Percentiles rank a stretch among this genome's conserved stretches.
Evolutionary conservation across 2,113 vertebrate genomes (phyloP).

Genomic region (Emberiza fucata): DNA sequence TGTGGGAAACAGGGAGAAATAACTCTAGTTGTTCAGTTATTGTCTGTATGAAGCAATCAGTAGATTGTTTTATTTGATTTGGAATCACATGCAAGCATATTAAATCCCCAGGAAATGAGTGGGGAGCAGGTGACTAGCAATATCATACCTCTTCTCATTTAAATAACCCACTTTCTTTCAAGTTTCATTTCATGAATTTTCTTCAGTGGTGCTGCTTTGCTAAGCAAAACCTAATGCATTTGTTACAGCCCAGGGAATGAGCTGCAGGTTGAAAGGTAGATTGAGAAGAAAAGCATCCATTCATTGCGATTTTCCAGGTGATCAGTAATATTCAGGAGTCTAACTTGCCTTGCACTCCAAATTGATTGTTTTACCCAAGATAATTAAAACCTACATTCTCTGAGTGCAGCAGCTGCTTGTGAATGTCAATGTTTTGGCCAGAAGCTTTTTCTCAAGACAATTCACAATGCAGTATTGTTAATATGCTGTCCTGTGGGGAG

Average conservation of each 20-base stretch:
- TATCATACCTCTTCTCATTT: neutral
- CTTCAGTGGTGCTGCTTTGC: neutral
- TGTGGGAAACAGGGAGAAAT: neutral
- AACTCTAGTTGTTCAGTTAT: neutral
- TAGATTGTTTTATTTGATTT: neutral
- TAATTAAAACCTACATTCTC: slow-evolving; percentile 49
- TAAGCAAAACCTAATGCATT: slow-evolving; percentile 18
- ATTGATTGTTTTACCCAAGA: slow-evolving; percentile 45
- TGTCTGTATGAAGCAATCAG: neutral
- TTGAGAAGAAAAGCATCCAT: slow-evolving; percentile 4
- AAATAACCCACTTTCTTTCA: neutral
- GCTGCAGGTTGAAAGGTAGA: neutral
- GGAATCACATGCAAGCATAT: neutral
- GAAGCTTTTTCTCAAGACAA: slow-evolving; percentile 48
- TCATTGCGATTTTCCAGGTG: slow-evolving; percentile 48
- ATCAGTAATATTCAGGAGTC: slow-evolving; percentile 36
- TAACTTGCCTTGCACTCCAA: slow-evolving; percentile 24
- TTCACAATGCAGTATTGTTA: slow-evolving; percentile 6
- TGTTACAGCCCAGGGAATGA: slow-evolving; percentile 24
- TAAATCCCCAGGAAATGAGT: neutral
- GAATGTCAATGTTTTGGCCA: slow-evolving; percentile 51
- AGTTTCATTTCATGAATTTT: slow-evolving; percentile 18
- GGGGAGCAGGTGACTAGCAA: neutral
- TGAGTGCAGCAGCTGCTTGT: slow-evolving; percentile 34
- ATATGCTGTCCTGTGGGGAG: slow-evolving; percentile 35